Base-by-base conservation (phyloP, 2,113 vertebrate genomes). In the Microtus richardsoni region DNA sequence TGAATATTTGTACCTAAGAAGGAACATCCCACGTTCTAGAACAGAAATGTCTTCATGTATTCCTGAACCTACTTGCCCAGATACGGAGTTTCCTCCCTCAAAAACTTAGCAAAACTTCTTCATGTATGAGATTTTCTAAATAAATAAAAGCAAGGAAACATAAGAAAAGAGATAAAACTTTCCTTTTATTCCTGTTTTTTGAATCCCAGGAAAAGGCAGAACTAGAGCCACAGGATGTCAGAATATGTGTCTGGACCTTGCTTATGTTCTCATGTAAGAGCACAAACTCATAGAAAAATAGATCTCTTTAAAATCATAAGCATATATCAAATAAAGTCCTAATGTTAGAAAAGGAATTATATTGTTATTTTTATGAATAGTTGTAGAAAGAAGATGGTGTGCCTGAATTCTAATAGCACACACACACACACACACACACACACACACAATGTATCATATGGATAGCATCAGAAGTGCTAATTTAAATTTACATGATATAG, bases 401-500 rank as follows among this genome's bases (percentile, higher is more conserved):
- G 33, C 24, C 10, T 71, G 2, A n/a, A 78, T 95, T 90, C 17
- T 95, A 95, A 89, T 79, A 94, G 5, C 52, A 82, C 47, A 70
- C 78, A 19, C 88, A 66, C 12, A 52, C 0, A 52, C 49, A 52
- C 49, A 52, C 49, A 52, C 49, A 47, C 77, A 54, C 54, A 54
- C 54, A 58, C 54, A 58, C 54, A 58, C 16, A 94, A 93, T 82
- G 2, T 52, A 26, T 89, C 60, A 78, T 80, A 74, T 74, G 83
- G 26, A 91, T 88, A 85, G 12, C 73, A 5, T 62, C 88, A 47
- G 33, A 49, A 93, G 74, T 94, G 36, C 5, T 82, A 91, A 96
- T 92, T 94, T 10, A 92, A 70, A 93, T 84, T 87, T 91, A 30
- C 3, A 74, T 89, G 62, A 74, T 24, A 93, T 92, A 96, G 85